These are phyloP conservation scores for Diorhabda elongata DNA, from an alignment of 1,140 invertebrate genomes.

Conservation along the genomic window DNA sequence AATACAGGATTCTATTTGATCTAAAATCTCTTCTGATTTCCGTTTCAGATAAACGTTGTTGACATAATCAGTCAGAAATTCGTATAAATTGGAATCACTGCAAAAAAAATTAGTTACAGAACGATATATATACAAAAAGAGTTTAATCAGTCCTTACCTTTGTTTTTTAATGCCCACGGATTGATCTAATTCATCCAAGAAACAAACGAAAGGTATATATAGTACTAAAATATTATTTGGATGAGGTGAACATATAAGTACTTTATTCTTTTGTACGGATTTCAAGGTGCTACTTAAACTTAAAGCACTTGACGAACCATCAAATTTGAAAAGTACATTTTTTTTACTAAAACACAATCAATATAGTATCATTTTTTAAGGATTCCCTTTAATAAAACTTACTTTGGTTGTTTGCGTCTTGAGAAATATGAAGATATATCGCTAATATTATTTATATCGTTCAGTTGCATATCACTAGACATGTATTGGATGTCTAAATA, in stretches of 20 bases:
- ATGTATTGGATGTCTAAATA: constrained; percentile 79
- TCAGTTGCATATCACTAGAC: constrained; percentile 56
- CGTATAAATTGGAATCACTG: constrained; percentile 65
- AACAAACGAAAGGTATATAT: constrained; percentile 69
- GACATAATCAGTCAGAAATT: constrained; percentile 72
- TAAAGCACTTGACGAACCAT: constrained; percentile 71
- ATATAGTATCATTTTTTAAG: constrained; percentile 2
- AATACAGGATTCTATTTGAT: constrained; percentile 62
- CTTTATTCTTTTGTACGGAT: constrained; percentile 47
- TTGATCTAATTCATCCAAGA: constrained; percentile 73
- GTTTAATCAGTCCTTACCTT: neutral
- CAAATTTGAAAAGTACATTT: constrained; percentile 72
- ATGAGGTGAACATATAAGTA: constrained; percentile 67
- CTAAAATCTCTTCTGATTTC: constrained; percentile 57
- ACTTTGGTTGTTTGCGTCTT: constrained; percentile 61
- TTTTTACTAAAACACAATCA: constrained; percentile 49
- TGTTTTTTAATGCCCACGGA: constrained; percentile 55
- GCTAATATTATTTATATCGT: constrained; percentile 55
- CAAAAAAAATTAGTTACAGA: constrained; percentile 28
- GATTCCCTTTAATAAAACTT: constrained; percentile 16
- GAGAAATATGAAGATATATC: constrained; percentile 66
- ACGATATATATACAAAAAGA: too few relatives aligned
- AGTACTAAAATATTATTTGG: constrained; percentile 73
- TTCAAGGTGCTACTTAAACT: constrained; percentile 64
- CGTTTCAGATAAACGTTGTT: constrained; percentile 64